These are phyloP conservation scores for Contarinia nasturtii DNA, from an alignment of 1,140 invertebrate genomes.

Conservation along the genomic window DNA sequence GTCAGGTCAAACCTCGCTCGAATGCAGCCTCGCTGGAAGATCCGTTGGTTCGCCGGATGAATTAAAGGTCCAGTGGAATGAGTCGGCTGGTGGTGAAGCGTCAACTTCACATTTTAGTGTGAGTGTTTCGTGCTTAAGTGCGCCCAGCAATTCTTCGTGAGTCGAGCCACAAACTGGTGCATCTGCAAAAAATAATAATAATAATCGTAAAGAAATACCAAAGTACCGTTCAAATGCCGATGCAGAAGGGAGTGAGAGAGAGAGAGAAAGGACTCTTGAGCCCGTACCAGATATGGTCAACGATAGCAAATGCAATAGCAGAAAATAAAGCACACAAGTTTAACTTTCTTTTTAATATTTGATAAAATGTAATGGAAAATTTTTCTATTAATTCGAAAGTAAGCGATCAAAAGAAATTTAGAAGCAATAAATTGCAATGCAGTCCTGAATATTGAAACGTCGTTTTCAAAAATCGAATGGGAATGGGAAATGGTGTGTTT, in stretches of 20 bases:
- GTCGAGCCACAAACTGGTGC: conserved; percentile 60
- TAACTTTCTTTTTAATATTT: too few relatives aligned
- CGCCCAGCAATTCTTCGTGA: conserved; percentile 57
- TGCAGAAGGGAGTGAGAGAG: too few relatives aligned
- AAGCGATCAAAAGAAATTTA: neutral
- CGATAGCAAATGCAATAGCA: neutral
- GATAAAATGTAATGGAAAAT: too few relatives aligned
- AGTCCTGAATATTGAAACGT: too few relatives aligned
- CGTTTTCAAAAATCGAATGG: too few relatives aligned
- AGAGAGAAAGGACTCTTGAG: neutral
- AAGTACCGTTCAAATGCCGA: too few relatives aligned
- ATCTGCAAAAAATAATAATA: conserved; percentile 28
- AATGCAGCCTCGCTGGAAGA: conserved; percentile 42
- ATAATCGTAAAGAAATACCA: too few relatives aligned
- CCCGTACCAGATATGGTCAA: neutral
- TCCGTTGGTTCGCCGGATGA: conserved; percentile 66
- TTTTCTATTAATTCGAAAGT: neutral
- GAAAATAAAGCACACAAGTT: neutral
- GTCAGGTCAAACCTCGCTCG: conserved; percentile 26
- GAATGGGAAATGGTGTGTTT: neutral
- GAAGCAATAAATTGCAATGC: neutral
- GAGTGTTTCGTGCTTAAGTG: conserved; percentile 67
- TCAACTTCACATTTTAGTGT: conserved; percentile 66
- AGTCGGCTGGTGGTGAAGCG: conserved; percentile 57
- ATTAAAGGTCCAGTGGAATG: conserved; percentile 78